Evolutionary conservation across 2,888 invertebrate genomes (phyloP), one percentile per base, ranked within the genome.

Genomic region (Cantharis nigra): DNA sequence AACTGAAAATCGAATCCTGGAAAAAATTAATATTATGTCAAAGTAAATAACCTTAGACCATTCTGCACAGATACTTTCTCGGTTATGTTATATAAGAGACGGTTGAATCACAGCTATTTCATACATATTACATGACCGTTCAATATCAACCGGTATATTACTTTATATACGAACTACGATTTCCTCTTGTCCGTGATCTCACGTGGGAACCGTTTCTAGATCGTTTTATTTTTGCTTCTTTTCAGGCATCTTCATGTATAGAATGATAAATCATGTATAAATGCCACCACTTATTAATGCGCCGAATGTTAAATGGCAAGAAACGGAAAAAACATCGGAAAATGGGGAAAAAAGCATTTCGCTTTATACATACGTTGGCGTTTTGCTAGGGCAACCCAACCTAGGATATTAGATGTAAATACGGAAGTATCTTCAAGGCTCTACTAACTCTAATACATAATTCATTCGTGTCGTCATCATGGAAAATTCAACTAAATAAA

Each of bases 61-160:
- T 76, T 79, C 77, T 74, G 65, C 23, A 67, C 71, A 14, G 49
- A 76, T 76, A 76, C 76, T 79, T 79, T 79, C 76, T 74, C 79
- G 75, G 67, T 67, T 67, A 67, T 77, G 75, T 79, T 79, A 77
- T 77, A 79, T 79, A 79, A 79, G 77, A 77, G 79, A 74, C 74
- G 74, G 65, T 70, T 77, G 79, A 79, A 79, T 79, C 79, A 79
- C 79, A 70, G 77, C 81, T 72, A 81, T 80, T 80, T 81, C 81
- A 81, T 81, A 81, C 81, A 81, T 81, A 80, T 81, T 81, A 79
- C 81, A 81, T 81, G 81, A 81, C 77, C 80, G 81, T 79, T 81
- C 81, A 81, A 80, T 81, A 81, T 80, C 80, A 79, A 80, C 77
- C 78, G 79, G 79, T 79, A 79, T 77, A 79, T 79, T 76, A 79